Evolutionary conservation across 1,140 invertebrate genomes (phyloP).

Genomic region (Branchinecta lynchi): DNA sequence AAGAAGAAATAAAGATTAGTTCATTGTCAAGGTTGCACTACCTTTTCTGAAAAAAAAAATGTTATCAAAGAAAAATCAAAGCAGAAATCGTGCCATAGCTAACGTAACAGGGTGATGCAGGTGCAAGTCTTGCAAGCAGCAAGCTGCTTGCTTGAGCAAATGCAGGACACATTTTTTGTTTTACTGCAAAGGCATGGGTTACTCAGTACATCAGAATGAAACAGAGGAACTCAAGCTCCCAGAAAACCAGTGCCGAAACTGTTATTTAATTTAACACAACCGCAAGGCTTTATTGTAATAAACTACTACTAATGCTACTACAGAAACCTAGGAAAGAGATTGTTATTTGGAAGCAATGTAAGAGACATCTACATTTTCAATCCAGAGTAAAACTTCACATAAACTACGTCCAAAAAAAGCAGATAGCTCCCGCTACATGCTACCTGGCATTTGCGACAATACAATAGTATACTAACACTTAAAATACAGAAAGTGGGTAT

Average conservation of each 20-base stretch:
- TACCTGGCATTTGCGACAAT: background rate
- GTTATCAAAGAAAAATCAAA: background rate
- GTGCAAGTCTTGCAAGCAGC: background rate
- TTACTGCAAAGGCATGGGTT: background rate
- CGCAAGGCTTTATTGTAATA: background rate
- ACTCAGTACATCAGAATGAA: background rate
- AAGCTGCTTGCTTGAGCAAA: background rate
- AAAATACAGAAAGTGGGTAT: too few species aligned
- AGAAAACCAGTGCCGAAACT: background rate
- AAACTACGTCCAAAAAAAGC: background rate
- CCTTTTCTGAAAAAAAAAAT: background rate
- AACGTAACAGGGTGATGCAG: too few species aligned
- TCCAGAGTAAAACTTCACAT: background rate
- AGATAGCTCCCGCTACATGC: background rate
- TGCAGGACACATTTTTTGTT: background rate
- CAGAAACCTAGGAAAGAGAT: background rate
- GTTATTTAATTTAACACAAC: background rate
- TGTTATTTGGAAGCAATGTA: too few species aligned
- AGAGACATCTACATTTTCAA: background rate
- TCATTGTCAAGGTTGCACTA: background rate
- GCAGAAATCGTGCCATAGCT: too few species aligned
- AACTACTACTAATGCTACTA: background rate
- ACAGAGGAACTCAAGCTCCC: background rate
- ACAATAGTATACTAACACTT: background rate
- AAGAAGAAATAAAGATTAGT: background rate